Evolutionary conservation across 1,140 invertebrate species (phyloP).

Genomic region (Ceratina japonica): DNA sequence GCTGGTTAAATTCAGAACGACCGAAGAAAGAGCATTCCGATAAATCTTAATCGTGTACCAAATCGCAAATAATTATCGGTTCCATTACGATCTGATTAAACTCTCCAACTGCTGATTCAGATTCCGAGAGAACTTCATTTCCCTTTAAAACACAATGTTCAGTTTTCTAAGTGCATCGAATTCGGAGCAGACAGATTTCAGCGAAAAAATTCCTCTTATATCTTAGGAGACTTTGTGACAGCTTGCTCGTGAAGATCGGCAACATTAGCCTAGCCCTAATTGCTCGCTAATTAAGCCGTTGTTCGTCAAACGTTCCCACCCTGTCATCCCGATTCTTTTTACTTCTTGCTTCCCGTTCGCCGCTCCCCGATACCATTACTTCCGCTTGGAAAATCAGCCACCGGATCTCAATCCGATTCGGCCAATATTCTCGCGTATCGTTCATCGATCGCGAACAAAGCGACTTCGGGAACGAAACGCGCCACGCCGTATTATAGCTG

Average conservation of each 20-base stretch:
- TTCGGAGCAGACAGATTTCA: neutral
- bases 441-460: conserved; percentile 49
- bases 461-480: conserved; percentile 24
- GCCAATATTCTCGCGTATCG: neutral
- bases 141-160: neutral
- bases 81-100: no score
- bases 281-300: conserved; percentile 4
- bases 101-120: no score
- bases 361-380: conserved; percentile 25
- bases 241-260: neutral
- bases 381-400: conserved; percentile 6
- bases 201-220: neutral
- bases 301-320: neutral
- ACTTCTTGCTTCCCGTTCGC: neutral
- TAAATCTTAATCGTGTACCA: no score
- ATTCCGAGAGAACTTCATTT: neutral
- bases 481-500: conserved; percentile 35
- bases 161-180: neutral
- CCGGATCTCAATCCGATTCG: neutral
- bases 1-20: no score
- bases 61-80: no score
- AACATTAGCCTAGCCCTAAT: neutral
- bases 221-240: neutral
- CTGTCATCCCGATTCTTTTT: neutral
- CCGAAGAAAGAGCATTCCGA: no score